A percentile compares a stretch with the other conserved stretches of the same genome.
phyloP scores from a whole-genome alignment of 1,140 invertebrate species.

The Acromyrmex heyeri region DNA sequence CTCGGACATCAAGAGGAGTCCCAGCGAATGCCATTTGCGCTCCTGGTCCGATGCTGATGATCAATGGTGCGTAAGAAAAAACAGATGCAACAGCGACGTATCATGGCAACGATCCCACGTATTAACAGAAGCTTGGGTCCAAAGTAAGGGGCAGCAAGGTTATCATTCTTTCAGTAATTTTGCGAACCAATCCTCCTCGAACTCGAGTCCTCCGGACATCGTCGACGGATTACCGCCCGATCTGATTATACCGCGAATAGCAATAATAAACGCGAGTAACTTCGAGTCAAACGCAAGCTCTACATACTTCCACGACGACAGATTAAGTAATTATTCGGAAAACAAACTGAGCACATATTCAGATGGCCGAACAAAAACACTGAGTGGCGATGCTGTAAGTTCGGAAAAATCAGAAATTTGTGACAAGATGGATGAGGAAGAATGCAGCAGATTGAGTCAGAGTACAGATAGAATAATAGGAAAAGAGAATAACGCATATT shows the following conservation, averaged over 20 bases:
- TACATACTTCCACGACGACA: conserved; percentile 80
- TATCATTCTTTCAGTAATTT: conserved; percentile 74
- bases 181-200: conserved; percentile 49
- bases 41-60: conserved; percentile 72
- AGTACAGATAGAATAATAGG: conserved; percentile 33
- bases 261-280: conserved; percentile 85
- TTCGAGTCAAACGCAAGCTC: conserved; percentile 85
- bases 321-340: conserved; percentile 71
- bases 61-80: conserved; percentile 70
- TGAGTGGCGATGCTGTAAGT: conserved; percentile 80
- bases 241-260: conserved; percentile 82
- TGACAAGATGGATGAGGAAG: conserved; percentile 70
- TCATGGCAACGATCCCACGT: conserved; percentile 82
- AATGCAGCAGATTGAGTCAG: conserved; percentile 67
- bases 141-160: conserved; percentile 72
- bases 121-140: conserved; percentile 77
- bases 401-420: conserved; percentile 76
- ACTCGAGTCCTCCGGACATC: conserved; percentile 64
- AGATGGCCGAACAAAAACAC: conserved; percentile 77
- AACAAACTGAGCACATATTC: conserved; percentile 76
- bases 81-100: conserved; percentile 82
- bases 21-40: conserved; percentile 75
- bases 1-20: conserved; percentile 70
- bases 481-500: conserved; percentile 22
- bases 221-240: conserved; percentile 65